A percentile compares a stretch with the other conserved stretches of the same genome.
These are phyloP conservation scores for Salarias fasciatus DNA, from an alignment of 2,797 vertebrate species.

Conservation along the genomic window DNA sequence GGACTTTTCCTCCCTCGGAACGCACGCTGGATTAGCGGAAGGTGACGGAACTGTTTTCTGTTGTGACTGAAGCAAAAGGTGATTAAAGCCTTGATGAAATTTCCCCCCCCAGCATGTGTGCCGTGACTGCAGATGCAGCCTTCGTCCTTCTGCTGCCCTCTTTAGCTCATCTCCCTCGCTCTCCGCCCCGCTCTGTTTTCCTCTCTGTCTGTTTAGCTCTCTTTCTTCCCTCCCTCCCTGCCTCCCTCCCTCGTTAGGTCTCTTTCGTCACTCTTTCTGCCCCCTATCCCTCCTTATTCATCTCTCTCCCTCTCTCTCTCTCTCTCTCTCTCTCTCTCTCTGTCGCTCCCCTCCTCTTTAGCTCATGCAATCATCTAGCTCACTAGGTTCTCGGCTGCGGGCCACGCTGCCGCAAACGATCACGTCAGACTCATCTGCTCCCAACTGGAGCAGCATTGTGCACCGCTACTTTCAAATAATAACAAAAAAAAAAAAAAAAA, in stretches of 20 bases:
- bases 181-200: constrained; percentile 15
- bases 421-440: constrained; percentile 78
- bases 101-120: constrained; percentile 20
- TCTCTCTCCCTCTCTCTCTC: too few species aligned
- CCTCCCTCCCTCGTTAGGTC: constrained; percentile 32
- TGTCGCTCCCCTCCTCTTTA: constrained; percentile 66
- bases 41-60: too few species aligned
- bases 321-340: too few species aligned
- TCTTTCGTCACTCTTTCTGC: constrained; percentile 40
- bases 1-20: too few species aligned
- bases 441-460: constrained; percentile 62
- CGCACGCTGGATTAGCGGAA: too few species aligned
- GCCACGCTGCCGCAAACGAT: constrained; percentile 78
- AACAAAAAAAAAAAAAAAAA: too few species aligned
- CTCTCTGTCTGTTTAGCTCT: constrained; percentile 2
- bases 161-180: constrained; percentile 8
- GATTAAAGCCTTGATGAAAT: constrained; percentile 62
- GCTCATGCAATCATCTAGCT: constrained; percentile 81
- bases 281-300: constrained; percentile 45
- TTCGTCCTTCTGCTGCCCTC: constrained; percentile 36
- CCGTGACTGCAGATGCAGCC: constrained; percentile 34
- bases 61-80: constrained; percentile 49
- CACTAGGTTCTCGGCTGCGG: constrained; percentile 67
- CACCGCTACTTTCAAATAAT: too few species aligned
- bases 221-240: not conserved